Evolutionary conservation across 2,888 invertebrate species (phyloP).

Genomic region (Calameuta pallipes): DNA sequence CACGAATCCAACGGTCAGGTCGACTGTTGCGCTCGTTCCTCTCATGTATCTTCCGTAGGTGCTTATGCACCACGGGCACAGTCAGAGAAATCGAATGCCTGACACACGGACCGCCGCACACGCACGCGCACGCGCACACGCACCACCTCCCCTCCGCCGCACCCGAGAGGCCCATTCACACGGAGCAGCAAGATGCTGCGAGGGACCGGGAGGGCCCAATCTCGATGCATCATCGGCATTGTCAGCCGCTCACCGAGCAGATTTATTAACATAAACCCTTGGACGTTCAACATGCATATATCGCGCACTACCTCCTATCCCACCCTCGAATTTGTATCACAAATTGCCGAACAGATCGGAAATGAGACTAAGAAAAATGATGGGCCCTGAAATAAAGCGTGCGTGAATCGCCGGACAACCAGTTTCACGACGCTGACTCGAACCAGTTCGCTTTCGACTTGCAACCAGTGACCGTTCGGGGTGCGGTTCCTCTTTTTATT

Average conservation of each 20-base stretch:
- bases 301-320: not conserved
- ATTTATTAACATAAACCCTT: constrained; percentile 24
- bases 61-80: constrained; percentile 29
- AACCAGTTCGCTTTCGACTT: no score
- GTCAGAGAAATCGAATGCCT: constrained; percentile 28
- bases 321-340: constrained; percentile 21
- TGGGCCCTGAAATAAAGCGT: not conserved
- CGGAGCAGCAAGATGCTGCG: not conserved
- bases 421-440: not conserved
- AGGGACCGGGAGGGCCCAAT: constrained; percentile 15
- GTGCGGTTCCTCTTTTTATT: no score
- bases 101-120: not conserved
- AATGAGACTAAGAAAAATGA: constrained; percentile 14
- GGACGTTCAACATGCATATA: constrained; percentile 12
- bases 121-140: not conserved
- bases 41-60: constrained; percentile 17
- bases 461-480: no score
- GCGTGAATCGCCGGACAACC: not conserved
- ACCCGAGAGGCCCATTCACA: no score
- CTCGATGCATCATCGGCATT: constrained; percentile 27
- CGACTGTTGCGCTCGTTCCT: not conserved
- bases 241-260: constrained; percentile 24
- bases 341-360: constrained; percentile 15
- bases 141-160: no score
- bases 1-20: constrained; percentile 26